Evolutionary conservation across 2,888 invertebrate genomes (phyloP).

Genomic region (Gibbula magus): DNA sequence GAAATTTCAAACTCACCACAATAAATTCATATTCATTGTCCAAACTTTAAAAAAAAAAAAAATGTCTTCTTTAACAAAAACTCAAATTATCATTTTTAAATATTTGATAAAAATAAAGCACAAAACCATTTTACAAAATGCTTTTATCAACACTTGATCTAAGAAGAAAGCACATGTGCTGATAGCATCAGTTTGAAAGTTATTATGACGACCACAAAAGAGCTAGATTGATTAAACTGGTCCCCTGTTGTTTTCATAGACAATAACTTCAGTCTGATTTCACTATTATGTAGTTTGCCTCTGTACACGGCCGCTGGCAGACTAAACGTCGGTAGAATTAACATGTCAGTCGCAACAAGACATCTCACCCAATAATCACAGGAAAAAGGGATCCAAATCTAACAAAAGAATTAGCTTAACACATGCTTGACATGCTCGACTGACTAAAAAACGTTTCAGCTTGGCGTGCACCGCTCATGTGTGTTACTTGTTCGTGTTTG

Average conservation of each 20-base stretch:
- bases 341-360: background rate
- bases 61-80: too few species aligned
- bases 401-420: constrained; percentile 5
- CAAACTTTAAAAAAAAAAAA: too few species aligned
- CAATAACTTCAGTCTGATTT: background rate
- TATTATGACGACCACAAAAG: too few species aligned
- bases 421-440: background rate
- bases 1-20: too few species aligned
- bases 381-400: background rate
- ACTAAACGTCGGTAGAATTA: background rate
- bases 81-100: too few species aligned
- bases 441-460: background rate
- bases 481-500: constrained; percentile 10
- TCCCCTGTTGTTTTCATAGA: background rate
- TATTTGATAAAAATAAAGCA: too few species aligned
- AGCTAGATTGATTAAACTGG: too few species aligned
- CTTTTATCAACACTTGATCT: too few species aligned
- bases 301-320: background rate
- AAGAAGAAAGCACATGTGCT: too few species aligned
- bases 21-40: too few species aligned
- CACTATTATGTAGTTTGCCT: background rate
- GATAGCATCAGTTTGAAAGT: too few species aligned
- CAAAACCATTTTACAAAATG: too few species aligned
- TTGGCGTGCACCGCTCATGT: background rate
- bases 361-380: background rate